phyloP scores from a whole-genome alignment of 1,140 invertebrate genomes.

The Formica selysi region DNA sequence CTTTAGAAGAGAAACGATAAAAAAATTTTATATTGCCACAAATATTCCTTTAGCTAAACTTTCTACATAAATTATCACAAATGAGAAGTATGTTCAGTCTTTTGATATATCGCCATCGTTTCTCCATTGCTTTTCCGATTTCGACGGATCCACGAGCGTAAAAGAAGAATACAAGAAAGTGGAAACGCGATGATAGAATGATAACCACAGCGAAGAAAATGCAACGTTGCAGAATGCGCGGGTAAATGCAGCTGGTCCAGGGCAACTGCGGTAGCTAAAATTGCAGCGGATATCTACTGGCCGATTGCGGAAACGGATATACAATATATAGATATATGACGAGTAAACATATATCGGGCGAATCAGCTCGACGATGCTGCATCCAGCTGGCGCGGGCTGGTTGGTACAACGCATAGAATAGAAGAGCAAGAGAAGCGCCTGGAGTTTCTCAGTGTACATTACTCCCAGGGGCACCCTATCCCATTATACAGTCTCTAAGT shows the following conservation, averaged over 20 bases:
- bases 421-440: constrained; percentile 11
- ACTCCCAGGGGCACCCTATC: constrained; percentile 73
- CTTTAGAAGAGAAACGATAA: neutral
- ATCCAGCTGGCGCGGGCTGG: constrained; percentile 45
- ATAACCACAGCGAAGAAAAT: constrained; percentile 46
- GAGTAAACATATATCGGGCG: constrained; percentile 40
- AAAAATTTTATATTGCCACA: constrained; percentile 16
- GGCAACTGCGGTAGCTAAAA: constrained; percentile 20
- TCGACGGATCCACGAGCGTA: constrained; percentile 7
- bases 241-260: neutral
- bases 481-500: constrained; percentile 79
- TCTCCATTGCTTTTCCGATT: constrained; percentile 32
- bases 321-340: constrained; percentile 54
- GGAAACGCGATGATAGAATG: constrained; percentile 42
- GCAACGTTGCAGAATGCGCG: neutral
- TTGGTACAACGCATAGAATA: constrained; percentile 71
- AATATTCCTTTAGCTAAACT: neutral
- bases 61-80: constrained; percentile 19
- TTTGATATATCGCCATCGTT: neutral
- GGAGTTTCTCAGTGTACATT: constrained; percentile 73
- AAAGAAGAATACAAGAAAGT: neutral
- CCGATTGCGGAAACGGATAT: constrained; percentile 39
- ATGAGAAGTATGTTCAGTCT: neutral
- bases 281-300: constrained; percentile 21
- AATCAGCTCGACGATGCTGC: constrained; percentile 35